These are phyloP conservation scores for Tinea trinotella DNA, from an alignment of 2,888 invertebrate species.

Conservation along the genomic window DNA sequence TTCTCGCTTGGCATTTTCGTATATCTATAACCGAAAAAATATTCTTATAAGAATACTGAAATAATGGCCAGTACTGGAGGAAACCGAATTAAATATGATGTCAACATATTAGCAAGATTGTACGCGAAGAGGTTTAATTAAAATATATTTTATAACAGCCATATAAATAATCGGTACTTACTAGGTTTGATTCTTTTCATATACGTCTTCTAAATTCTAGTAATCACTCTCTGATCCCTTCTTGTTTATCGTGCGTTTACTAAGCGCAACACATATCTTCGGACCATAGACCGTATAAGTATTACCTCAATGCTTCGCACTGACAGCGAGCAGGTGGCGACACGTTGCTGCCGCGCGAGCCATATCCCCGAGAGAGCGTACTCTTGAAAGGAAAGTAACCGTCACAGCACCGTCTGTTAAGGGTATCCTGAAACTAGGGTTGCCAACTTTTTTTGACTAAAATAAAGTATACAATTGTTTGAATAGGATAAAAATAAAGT, in stretches of 20 bases:
- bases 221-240: not conserved
- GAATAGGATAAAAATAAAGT: too few relatives aligned
- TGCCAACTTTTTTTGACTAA: too few relatives aligned
- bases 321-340: conserved; percentile 18
- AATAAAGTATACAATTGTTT: too few relatives aligned
- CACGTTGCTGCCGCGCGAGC: conserved; percentile 17
- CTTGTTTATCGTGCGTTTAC: not conserved
- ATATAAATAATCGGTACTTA: conserved; percentile 7
- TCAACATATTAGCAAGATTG: not conserved
- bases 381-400: not conserved
- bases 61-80: conserved; percentile 20
- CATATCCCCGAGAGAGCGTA: conserved; percentile 12
- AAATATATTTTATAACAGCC: conserved; percentile 3
- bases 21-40: conserved; percentile 21
- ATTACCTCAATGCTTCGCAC: too few relatives aligned
- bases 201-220: conserved; percentile 4
- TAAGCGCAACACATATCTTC: conserved; percentile 16
- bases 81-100: conserved; percentile 11
- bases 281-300: too few relatives aligned
- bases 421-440: not conserved
- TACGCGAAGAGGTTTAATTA: not conserved
- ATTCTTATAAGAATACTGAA: conserved; percentile 15
- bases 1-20: conserved; percentile 23
- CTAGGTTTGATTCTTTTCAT: conserved; percentile 8
- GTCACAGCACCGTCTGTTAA: not conserved